phyloP scores from a whole-genome alignment of 2,797 vertebrate genomes.

The Tragelaphus eurycerus region DNA sequence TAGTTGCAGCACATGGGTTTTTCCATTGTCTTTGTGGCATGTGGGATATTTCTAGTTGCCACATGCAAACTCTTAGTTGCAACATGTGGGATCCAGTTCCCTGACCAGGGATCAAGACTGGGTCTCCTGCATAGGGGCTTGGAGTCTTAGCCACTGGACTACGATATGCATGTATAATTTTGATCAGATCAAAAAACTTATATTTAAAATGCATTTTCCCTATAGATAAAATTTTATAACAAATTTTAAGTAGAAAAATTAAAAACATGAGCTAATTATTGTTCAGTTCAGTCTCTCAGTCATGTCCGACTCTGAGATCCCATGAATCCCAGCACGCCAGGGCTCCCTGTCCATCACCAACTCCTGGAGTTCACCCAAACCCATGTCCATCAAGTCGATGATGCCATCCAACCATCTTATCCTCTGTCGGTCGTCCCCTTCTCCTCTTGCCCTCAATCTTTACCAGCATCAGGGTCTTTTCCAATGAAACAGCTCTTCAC shows the following conservation, averaged over 20 bases:
- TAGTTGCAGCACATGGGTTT: neutral
- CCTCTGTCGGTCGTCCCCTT: no score
- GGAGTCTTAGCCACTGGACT: neutral
- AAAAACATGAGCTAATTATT: neutral
- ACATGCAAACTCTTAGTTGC: neutral
- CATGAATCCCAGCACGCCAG: rapidly evolving
- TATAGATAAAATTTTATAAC: neutral
- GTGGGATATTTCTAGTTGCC: neutral
- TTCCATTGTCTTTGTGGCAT: neutral
- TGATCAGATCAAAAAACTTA: neutral
- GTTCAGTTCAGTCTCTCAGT: no score
- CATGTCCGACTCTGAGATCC: rapidly evolving
- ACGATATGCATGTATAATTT: neutral
- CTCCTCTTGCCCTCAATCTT: no score
- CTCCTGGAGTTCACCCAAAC: no score
- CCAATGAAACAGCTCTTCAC: no score
- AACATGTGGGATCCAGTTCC: neutral
- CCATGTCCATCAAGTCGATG: no score
- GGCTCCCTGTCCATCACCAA: no score
- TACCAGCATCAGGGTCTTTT: no score
- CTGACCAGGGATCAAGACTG: neutral
- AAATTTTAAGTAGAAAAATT: neutral
- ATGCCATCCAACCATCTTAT: no score
- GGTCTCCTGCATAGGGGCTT: neutral
- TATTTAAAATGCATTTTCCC: neutral